Percentiles rank a stretch among this genome's conserved stretches.
phyloP scores from a whole-genome alignment of 92 coral and sea anemone species.

The Siderastrea radians region DNA sequence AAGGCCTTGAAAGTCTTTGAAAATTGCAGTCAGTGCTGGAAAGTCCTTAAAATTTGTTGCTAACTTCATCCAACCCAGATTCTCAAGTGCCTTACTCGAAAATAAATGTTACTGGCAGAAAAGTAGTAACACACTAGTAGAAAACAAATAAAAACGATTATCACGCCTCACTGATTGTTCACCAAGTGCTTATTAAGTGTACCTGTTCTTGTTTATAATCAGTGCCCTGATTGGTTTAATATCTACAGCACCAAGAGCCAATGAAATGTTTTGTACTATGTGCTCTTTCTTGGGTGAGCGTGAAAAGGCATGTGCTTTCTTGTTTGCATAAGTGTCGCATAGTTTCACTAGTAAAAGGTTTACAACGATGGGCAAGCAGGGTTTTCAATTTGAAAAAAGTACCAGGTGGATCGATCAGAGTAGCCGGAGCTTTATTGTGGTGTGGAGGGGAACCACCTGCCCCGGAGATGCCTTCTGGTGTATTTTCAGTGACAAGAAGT shows the following conservation, averaged over 20 bases:
- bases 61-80: slow-evolving; percentile 35
- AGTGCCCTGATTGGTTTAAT: slow-evolving; percentile 32
- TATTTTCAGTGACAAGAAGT: no score
- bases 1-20: slow-evolving; percentile 69
- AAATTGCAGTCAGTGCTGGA: slow-evolving; percentile 44
- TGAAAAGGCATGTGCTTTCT: slow-evolving; percentile 43
- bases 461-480: no score
- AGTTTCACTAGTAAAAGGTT: no score
- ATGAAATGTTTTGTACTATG: slow-evolving; percentile 34
- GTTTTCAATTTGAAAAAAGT: no score
- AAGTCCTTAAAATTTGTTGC: slow-evolving; percentile 52
- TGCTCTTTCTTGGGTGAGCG: slow-evolving; percentile 2
- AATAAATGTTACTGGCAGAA: slow-evolving; percentile 46
- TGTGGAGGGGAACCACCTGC: no score
- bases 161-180: not conserved
- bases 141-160: not conserved
- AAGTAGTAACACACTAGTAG: slow-evolving; percentile 15
- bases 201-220: slow-evolving; percentile 30
- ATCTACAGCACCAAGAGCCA: slow-evolving; percentile 37
- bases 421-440: no score
- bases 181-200: not conserved
- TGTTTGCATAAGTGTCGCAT: not conserved
- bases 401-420: no score
- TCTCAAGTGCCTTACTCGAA: slow-evolving; percentile 33
- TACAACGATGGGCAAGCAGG: no score